Conservation (phyloP, 2,113 vertebrate species). For the Dromaius novaehollandiae region DNA sequence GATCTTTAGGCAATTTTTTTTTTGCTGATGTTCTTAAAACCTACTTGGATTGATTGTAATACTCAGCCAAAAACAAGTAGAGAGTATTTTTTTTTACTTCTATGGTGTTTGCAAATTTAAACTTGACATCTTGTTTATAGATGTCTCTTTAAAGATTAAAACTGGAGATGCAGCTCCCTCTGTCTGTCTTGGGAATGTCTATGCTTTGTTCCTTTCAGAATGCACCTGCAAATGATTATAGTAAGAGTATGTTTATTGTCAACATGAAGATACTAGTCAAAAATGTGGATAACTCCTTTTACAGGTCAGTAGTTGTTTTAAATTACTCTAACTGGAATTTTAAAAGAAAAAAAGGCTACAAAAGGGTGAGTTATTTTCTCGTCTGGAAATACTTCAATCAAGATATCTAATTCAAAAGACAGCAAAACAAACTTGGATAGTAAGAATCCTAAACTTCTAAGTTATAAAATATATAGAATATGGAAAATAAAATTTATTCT, state of each 20-base stretch:
- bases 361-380: not conserved
- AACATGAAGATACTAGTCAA: not conserved
- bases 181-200: slow-evolving; percentile 45
- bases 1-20: not conserved
- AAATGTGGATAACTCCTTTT: not conserved
- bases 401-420: not conserved
- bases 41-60: not conserved
- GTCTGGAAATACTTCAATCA: not conserved
- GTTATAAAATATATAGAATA: not conserved
- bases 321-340: not conserved
- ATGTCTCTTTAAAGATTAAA: slow-evolving; percentile 29
- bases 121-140: not conserved
- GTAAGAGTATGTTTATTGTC: not conserved
- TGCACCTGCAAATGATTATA: not conserved
- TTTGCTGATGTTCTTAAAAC: not conserved
- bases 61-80: not conserved
- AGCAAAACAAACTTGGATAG: not conserved
- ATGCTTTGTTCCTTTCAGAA: not conserved
- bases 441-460: not conserved
- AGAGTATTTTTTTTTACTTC: not conserved
- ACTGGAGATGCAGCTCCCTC: slow-evolving; percentile 65
- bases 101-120: not conserved
- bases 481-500: not conserved
- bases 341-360: not conserved
- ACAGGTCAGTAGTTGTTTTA: not conserved